Conservation (phyloP, 2,797 vertebrate genomes). For the Chaenodraco wilsoni region DNA sequence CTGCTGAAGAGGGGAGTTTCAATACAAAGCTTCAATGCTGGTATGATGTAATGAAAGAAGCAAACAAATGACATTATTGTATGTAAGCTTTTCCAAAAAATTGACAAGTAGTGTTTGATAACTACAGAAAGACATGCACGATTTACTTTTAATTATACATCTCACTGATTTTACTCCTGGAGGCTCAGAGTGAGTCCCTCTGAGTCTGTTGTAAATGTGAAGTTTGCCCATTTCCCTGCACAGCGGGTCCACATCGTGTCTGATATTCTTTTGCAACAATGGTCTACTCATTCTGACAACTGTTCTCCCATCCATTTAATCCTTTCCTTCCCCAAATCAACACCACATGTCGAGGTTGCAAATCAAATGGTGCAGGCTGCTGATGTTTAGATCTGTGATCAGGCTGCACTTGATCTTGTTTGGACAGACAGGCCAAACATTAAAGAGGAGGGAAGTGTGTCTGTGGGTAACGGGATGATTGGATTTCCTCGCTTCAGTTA, state of each 20-base stretch:
- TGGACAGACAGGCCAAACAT: slow-evolving; percentile 39
- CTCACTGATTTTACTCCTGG: slow-evolving; percentile 14
- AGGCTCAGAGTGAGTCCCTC: slow-evolving; percentile 29
- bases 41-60: slow-evolving; percentile 11
- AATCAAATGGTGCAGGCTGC: slow-evolving; percentile 44
- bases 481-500: slow-evolving; percentile 43
- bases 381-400: slow-evolving; percentile 52
- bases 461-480: slow-evolving; percentile 16
- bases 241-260: slow-evolving; percentile 16
- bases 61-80: neutral
- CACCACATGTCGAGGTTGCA: slow-evolving; percentile 45
- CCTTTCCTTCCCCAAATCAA: slow-evolving; percentile 44
- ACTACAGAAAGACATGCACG: neutral
- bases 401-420: slow-evolving; percentile 41
- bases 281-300: slow-evolving; percentile 23
- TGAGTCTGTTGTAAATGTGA: neutral
- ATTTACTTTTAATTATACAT: slow-evolving; percentile 24
- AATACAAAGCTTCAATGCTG: neutral
- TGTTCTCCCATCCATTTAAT: slow-evolving; percentile 33
- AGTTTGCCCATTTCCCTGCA: slow-evolving; percentile 12
- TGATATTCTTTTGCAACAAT: slow-evolving; percentile 21
- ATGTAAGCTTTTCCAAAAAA: neutral
- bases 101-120: slow-evolving; percentile 33
- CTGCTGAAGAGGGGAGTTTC: neutral
- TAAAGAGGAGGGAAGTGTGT: slow-evolving; percentile 36